A percentile compares a stretch with the other conserved stretches of the same genome.
Conservation (phyloP, 2,797 vertebrate species). For the Neoniphon sammara region DNA sequence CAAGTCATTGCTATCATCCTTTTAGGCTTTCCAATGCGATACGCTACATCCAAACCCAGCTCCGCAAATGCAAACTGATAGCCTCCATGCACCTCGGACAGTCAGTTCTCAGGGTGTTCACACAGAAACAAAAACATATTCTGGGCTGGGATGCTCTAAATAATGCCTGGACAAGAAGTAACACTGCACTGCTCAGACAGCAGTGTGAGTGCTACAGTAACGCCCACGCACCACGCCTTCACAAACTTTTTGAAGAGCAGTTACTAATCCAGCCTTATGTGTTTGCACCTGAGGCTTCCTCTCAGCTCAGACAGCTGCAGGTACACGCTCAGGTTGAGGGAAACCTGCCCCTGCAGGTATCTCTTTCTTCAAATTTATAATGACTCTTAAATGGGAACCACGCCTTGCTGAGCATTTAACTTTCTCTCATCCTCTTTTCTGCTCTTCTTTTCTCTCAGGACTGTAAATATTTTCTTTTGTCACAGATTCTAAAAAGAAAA, state of each 20-base stretch:
- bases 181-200: constrained; percentile 41
- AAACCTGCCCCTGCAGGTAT: constrained; percentile 74
- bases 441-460: constrained; percentile 26
- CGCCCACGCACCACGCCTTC: constrained; percentile 71
- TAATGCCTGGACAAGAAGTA: constrained; percentile 33
- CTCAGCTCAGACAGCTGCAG: constrained; percentile 44
- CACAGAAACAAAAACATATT: neutral
- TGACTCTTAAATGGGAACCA: constrained; percentile 42
- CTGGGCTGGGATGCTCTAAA: constrained; percentile 16
- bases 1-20: constrained; percentile 17
- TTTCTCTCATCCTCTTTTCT: constrained; percentile 33
- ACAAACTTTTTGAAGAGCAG: constrained; percentile 57
- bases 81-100: neutral
- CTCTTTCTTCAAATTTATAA: constrained; percentile 52
- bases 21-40: neutral
- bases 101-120: neutral
- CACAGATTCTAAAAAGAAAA: constrained; percentile 19
- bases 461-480: constrained; percentile 18
- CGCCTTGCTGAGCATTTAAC: constrained; percentile 39
- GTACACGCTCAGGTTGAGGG: constrained; percentile 58
- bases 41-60: neutral
- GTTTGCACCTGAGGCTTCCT: constrained; percentile 20
- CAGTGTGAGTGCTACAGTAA: constrained; percentile 40
- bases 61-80: constrained; percentile 1
- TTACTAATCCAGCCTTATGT: constrained; percentile 52